Percentiles rank a stretch among this genome's conserved stretches.
These are phyloP conservation scores for Graphium colonna DNA, from an alignment of 2,888 invertebrate genomes.

Conservation along the genomic window DNA sequence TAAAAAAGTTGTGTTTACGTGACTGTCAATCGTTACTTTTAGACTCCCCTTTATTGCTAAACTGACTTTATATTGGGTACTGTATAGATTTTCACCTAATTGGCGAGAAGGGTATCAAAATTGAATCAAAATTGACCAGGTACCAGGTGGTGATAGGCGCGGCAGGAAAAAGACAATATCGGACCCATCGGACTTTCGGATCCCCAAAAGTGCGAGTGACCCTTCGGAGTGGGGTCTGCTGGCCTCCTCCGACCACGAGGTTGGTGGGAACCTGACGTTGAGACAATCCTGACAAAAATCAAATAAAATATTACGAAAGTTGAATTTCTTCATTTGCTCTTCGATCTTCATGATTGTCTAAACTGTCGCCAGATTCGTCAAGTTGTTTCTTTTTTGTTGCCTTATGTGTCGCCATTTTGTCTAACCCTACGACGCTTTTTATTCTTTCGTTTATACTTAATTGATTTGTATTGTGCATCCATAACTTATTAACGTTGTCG, in stretches of 20 bases:
- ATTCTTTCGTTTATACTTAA: slow-evolving; percentile 34
- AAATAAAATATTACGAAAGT: no score
- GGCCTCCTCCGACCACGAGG: slow-evolving; percentile 55
- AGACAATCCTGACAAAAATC: slow-evolving; percentile 29
- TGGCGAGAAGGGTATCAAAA: slow-evolving; percentile 33
- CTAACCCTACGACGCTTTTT: slow-evolving; percentile 32
- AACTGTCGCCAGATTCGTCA: slow-evolving; percentile 31
- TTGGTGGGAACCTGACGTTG: slow-evolving; percentile 31
- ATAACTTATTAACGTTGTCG: slow-evolving; percentile 37
- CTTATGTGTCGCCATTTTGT: slow-evolving; percentile 29
- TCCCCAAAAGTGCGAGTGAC: slow-evolving; percentile 43
- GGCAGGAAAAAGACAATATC: slow-evolving; percentile 53
- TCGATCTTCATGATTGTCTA: slow-evolving; percentile 11
- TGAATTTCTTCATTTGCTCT: no score
- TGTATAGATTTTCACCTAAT: slow-evolving; percentile 16
- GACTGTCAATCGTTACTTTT: no score
- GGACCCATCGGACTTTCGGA: slow-evolving; percentile 41
- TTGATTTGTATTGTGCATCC: slow-evolving; percentile 36
- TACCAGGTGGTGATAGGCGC: slow-evolving; percentile 56
- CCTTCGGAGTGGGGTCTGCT: slow-evolving; percentile 50
- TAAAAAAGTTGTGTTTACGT: no score
- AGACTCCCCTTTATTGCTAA: no score
- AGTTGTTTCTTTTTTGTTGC: slow-evolving; percentile 34
- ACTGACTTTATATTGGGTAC: no score
- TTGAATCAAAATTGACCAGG: slow-evolving; percentile 36